These are phyloP conservation scores for Philaethria dido DNA, from an alignment of 2,888 invertebrate genomes.

Conservation along the genomic window DNA sequence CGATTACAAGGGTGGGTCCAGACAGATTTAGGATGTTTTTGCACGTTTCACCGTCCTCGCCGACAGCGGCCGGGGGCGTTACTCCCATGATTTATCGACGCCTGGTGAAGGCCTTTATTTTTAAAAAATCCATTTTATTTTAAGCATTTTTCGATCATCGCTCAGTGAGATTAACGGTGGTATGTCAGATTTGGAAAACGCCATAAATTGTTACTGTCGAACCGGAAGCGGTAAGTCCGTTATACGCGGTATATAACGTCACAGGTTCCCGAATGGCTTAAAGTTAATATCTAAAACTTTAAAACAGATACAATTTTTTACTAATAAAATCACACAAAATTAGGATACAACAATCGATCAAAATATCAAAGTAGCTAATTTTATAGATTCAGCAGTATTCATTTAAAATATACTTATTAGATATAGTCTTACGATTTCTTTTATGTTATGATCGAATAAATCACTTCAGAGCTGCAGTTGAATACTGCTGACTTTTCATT, in stretches of 20 bases:
- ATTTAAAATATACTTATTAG: not conserved
- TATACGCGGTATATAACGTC: constrained; percentile 13
- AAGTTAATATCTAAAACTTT: not conserved
- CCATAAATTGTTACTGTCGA: constrained; percentile 22
- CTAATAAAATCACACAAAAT: not conserved
- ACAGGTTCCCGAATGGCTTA: constrained; percentile 1
- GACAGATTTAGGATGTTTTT: constrained; percentile 74
- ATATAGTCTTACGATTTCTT: not conserved
- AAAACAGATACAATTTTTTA: not conserved
- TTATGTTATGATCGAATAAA: constrained; percentile 7
- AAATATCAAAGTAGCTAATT: not conserved
- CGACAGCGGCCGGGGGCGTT: constrained; percentile 56
- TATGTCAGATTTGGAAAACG: constrained; percentile 34
- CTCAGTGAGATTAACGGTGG: constrained; percentile 54
- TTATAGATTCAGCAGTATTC: not conserved
- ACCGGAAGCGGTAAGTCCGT: constrained; percentile 10
- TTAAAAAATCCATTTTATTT: constrained; percentile 68
- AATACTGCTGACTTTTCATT: constrained; percentile 37
- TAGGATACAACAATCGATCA: not conserved
- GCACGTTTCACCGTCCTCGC: constrained; percentile 42
- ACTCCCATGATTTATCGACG: constrained; percentile 73
- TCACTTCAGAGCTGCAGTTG: constrained; percentile 19
- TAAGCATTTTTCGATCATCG: constrained; percentile 65
- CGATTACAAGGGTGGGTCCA: constrained; percentile 79
- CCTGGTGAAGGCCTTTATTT: constrained; percentile 65